Evolutionary conservation across 2,888 invertebrate species (phyloP).

Genomic region (Papilio gigon): DNA sequence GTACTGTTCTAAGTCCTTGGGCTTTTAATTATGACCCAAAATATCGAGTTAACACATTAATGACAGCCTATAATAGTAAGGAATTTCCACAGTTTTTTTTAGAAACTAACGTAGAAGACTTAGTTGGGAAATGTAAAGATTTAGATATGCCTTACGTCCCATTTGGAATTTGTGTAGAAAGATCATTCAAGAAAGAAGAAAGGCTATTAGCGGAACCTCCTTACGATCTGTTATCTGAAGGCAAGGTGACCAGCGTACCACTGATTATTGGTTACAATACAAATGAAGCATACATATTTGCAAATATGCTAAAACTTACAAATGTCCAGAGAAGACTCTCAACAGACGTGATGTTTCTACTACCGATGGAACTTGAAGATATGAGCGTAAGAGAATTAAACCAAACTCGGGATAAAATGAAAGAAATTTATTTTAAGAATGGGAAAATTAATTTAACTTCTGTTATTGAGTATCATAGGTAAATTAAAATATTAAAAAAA

Average conservation of each 20-base stretch:
- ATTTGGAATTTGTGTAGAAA: slow-evolving; percentile 69
- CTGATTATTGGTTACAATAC: slow-evolving; percentile 70
- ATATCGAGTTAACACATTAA: slow-evolving; percentile 57
- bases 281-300: slow-evolving; percentile 72
- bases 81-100: slow-evolving; percentile 49
- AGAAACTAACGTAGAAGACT: slow-evolving; percentile 51
- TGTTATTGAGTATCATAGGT: slow-evolving; percentile 69
- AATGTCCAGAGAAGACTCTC: slow-evolving; percentile 52
- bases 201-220: slow-evolving; percentile 63
- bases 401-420: slow-evolving; percentile 56
- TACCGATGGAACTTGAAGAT: slow-evolving; percentile 67
- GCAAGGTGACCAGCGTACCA: slow-evolving; percentile 57
- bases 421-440: slow-evolving; percentile 64
- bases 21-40: slow-evolving; percentile 70
- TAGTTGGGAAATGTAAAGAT: slow-evolving; percentile 55
- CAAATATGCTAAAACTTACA: slow-evolving; percentile 56
- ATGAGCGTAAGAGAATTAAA: slow-evolving; percentile 58
- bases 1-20: slow-evolving; percentile 69
- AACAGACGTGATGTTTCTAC: slow-evolving; percentile 52
- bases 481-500: slow-evolving; percentile 21
- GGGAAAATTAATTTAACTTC: slow-evolving; percentile 55
- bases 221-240: slow-evolving; percentile 54
- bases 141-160: slow-evolving; percentile 65
- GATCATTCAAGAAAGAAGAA: slow-evolving; percentile 62
- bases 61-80: slow-evolving; percentile 46